Base-by-base conservation (phyloP, 2,888 invertebrate species). In the Sinelater perroti region DNA sequence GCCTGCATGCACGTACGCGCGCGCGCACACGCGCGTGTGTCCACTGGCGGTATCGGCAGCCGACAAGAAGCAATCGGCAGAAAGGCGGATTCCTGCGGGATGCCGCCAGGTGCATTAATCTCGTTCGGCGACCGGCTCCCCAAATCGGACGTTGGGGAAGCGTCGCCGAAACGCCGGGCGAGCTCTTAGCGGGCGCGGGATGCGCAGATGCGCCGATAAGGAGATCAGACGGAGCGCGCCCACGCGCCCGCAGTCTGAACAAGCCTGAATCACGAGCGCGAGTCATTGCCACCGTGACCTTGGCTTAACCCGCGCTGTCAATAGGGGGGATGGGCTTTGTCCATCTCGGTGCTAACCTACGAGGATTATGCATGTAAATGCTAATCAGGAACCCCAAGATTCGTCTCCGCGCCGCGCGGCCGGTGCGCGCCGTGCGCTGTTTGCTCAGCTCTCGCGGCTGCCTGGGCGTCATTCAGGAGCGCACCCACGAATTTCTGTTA, bases 211-310 rank as follows among this genome's bases (percentile, higher is more conserved):
- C 54, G 56, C 63, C 64, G 67, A 67, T 67, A 67, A 66, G 56
- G 62, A 66, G 63, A 67, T 67, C 67, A 67, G 67, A 67, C 67
- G 61, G 63, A 60, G 63, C 56, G 63, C 64, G 67, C 67, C 65
- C 67, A 65, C 67, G 65, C 67, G 64, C 60, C 54, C 30, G 26
- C 31, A 53, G 58, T 58, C 58, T 58, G 53, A 42, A 58, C 53
- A 47, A 58, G 63, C 66, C 61, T 66, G 67, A 65, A 67, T 70
- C 69, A 66, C 67, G 67, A 64, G 62, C 65, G 61, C 52, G 62
- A 67, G 70, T 70, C 70, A 69, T 68, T 69, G 70, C 65, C 70
- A 68, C 63, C 66, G 64, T 67, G 70, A 70, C 70, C 70, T 70
- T 70, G 70, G 63, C 66, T 66, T 68, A 67, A 69, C 69, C 70